Conservation (phyloP, 2,888 invertebrate genomes). For the Leistus spinibarbis region DNA sequence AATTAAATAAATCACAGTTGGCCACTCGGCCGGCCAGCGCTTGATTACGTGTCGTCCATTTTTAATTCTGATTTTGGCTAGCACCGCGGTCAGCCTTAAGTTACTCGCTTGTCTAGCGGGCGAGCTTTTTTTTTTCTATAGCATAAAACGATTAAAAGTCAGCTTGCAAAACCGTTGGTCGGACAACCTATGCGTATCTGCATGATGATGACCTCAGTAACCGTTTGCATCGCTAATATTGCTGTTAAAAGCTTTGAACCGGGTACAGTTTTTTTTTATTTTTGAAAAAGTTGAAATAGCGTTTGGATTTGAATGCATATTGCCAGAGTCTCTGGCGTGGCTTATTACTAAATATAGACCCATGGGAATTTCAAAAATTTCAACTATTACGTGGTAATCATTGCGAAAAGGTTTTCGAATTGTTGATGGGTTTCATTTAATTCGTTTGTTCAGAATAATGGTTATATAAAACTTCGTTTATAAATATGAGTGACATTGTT, state of each 20-base stretch:
- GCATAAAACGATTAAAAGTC: conserved; percentile 33
- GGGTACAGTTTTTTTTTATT: background rate
- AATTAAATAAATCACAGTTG: conserved; percentile 37
- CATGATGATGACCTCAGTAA: background rate
- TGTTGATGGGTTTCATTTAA: too few species aligned
- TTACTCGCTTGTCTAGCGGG: background rate
- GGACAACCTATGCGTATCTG: background rate
- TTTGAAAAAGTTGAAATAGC: conserved; percentile 16
- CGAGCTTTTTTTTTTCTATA: conserved; percentile 15
- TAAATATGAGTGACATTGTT: too few species aligned
- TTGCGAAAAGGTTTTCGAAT: background rate
- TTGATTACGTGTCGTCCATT: conserved; percentile 37
- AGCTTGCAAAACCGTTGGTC: conserved; percentile 4
- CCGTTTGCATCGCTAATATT: conserved; percentile 16
- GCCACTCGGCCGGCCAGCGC: conserved; percentile 10
- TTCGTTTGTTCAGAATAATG: too few species aligned
- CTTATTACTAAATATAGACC: background rate
- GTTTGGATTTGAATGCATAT: conserved; percentile 7
- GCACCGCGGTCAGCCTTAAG: background rate
- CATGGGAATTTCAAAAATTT: background rate
- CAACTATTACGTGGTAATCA: background rate
- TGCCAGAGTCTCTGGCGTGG: conserved; percentile 5
- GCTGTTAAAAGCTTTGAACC: conserved; percentile 34
- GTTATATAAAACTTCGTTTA: too few species aligned
- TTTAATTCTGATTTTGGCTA: conserved; percentile 28